Percentiles rank a stretch among this genome's conserved stretches.
These are phyloP conservation scores for Cephus spinipes DNA, from an alignment of 2,888 invertebrate species.

Conservation along the genomic window DNA sequence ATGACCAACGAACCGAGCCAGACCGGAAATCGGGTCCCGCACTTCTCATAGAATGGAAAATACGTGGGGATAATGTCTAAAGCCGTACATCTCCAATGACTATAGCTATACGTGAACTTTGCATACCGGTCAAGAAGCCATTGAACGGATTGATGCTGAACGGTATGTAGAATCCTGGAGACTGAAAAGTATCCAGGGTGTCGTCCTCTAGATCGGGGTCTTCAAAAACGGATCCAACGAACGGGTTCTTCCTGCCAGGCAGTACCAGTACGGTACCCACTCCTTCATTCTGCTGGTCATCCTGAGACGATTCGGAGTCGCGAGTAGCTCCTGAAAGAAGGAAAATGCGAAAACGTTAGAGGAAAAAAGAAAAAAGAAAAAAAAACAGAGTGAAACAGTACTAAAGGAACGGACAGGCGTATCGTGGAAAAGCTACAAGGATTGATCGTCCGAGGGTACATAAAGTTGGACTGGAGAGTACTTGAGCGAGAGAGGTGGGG, in stretches of 20 bases:
- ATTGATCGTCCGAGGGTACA: neutral
- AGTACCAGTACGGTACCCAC: constrained; percentile 43
- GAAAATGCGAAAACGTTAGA: too few relatives aligned
- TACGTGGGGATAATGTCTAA: neutral
- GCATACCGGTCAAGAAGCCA: constrained; percentile 41
- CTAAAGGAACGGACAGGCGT: neutral
- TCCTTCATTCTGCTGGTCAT: constrained; percentile 24
- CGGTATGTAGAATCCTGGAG: constrained; percentile 33
- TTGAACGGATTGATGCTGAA: constrained; percentile 41
- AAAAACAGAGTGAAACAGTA: neutral
- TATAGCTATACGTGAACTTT: constrained; percentile 27
- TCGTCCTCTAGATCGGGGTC: constrained; percentile 30
- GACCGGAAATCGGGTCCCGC: constrained; percentile 49
- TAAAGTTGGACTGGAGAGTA: neutral
- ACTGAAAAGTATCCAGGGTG: constrained; percentile 23
- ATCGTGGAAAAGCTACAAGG: neutral
- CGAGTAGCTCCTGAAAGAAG: constrained; percentile 37
- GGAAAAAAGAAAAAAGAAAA: constrained; percentile 17
- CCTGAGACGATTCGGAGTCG: constrained; percentile 33
- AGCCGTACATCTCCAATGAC: too few relatives aligned
- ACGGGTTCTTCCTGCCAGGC: constrained; percentile 30
- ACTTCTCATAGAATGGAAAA: constrained; percentile 51
- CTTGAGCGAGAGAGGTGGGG: neutral
- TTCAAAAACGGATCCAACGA: constrained; percentile 16
- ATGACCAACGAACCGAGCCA: neutral